Base-by-base conservation (phyloP, 2,113 vertebrate genomes). In the Silurus asotus region DNA sequence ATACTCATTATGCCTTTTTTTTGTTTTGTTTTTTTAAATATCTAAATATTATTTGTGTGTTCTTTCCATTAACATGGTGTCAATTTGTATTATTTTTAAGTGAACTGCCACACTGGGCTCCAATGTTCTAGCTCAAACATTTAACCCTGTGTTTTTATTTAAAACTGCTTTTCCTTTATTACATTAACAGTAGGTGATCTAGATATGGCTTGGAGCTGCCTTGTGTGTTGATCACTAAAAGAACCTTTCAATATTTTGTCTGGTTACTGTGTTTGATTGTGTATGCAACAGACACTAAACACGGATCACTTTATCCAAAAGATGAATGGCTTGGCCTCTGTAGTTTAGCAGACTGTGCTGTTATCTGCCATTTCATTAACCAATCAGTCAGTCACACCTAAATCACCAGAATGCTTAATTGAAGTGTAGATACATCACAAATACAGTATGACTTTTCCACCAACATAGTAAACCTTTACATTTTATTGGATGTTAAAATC, bases 141-240 rank as follows among this genome's bases (percentile, higher is more conserved):
- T 79, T 45, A 74, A 78, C 49, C 51, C 72, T 45, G 25, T 17
- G 48, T 84, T 67, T 56, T 37, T 37, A 37, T 37, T 37, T 37
- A 37, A 37, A 79, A 78, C 61, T 79, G 76, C 76, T 20, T 45
- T 85, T 78, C 25, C 28, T 76, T 76, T 65, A 20, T 53, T 11
- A 28, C 51, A 7, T 25, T 37, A 37, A 37, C 37, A 37, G 55
- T 14, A 76, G 23, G 58, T 65, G 74, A 76, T 76, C 20, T 78
- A 85, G n/a, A 49, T 85, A 51, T 55, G 76, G 55, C 37, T 17
- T 78, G 59, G 48, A 78, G 83, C 74, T 85, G 83, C 61, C 59
- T 85, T 55, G 53, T 78, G 61, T 65, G 25, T 85, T 10, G 75
- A 79, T 48, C 53, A 78, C 76, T 85, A 85, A 85, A 86, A 81